Percentiles rank a stretch among this genome's conserved stretches.
Evolutionary conservation across 2,113 vertebrate species (phyloP).

Genomic region (Channa argus): DNA sequence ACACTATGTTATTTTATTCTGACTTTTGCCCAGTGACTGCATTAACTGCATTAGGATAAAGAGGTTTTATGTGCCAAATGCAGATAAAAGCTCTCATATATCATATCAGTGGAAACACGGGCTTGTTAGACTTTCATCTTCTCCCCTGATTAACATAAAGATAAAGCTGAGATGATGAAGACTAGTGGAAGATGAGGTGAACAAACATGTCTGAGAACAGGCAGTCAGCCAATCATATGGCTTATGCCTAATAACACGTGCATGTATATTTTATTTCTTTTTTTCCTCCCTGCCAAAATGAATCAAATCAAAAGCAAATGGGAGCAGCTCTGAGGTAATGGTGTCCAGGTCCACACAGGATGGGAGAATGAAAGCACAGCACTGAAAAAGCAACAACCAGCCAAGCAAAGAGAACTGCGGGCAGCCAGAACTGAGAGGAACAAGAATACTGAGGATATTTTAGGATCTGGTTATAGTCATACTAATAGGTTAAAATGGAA

Average conservation of each 20-base stretch:
- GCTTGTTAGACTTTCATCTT: slow-evolving; percentile 40
- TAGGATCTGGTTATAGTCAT: too few species aligned
- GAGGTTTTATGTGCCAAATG: background rate
- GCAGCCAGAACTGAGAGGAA: background rate
- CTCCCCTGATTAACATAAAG: slow-evolving; percentile 38
- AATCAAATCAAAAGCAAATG: slow-evolving; percentile 26
- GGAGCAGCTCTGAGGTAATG: slow-evolving; percentile 11
- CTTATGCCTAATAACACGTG: background rate
- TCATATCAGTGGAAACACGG: slow-evolving; percentile 24
- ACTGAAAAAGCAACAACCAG: background rate
- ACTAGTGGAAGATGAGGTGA: slow-evolving; percentile 2
- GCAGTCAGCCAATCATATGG: slow-evolving; percentile 8
- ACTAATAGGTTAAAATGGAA: too few species aligned
- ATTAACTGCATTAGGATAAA: slow-evolving; percentile 26
- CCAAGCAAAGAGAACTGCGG: background rate
- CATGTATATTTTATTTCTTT: slow-evolving; percentile 14
- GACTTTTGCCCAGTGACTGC: background rate
- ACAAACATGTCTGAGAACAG: background rate
- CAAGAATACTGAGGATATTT: background rate
- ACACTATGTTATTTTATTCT: background rate
- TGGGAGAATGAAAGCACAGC: slow-evolving; percentile 1
- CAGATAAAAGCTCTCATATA: slow-evolving; percentile 41
- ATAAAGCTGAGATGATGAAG: slow-evolving; percentile 24
- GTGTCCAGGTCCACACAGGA: slow-evolving; percentile 1
- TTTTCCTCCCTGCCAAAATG: background rate